These are phyloP conservation scores for Thereva unica DNA, from an alignment of 2,888 invertebrate genomes.

Conservation along the genomic window DNA sequence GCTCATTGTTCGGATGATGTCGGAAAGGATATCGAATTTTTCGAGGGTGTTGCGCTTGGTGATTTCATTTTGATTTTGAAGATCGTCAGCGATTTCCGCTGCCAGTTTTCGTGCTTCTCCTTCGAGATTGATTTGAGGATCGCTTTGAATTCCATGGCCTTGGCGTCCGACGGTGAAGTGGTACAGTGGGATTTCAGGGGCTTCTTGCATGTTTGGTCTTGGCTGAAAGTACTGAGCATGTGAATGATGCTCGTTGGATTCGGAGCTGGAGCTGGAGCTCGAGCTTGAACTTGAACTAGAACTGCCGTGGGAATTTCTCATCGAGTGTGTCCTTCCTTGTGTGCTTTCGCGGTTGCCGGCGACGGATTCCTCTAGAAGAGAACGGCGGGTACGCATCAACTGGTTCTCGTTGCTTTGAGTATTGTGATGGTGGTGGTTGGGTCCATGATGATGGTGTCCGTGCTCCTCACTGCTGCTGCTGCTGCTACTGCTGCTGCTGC, in stretches of 20 bases:
- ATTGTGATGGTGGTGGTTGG: too few species aligned
- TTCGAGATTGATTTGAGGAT: conserved; percentile 48
- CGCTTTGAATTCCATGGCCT: conserved; percentile 57
- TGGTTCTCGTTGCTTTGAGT: too few species aligned
- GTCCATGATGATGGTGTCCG: too few species aligned
- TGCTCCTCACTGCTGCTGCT: too few species aligned
- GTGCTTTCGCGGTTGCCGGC: too few species aligned
- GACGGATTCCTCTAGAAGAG: too few species aligned
- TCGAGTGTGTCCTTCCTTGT: too few species aligned
- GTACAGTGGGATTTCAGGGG: conserved; percentile 59
- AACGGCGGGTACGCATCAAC: too few species aligned
- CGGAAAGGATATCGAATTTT: conserved; percentile 67
- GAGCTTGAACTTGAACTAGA: conserved; percentile 33
- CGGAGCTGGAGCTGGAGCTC: conserved; percentile 36
- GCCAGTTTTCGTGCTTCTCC: conserved; percentile 55
- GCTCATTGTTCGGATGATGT: conserved; percentile 66
- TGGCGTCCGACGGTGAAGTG: conserved; percentile 59
- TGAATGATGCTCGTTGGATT: conserved; percentile 13
- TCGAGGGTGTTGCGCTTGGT: conserved; percentile 63
- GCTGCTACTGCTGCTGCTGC: too few species aligned
- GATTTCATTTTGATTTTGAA: conserved; percentile 64
- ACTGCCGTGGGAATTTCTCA: too few species aligned
- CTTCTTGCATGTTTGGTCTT: conserved; percentile 52
- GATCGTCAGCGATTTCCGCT: conserved; percentile 64
- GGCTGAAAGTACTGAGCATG: conserved; percentile 46